These are phyloP conservation scores for Origma solitaria DNA, from an alignment of 2,113 vertebrate species.

Conservation along the genomic window DNA sequence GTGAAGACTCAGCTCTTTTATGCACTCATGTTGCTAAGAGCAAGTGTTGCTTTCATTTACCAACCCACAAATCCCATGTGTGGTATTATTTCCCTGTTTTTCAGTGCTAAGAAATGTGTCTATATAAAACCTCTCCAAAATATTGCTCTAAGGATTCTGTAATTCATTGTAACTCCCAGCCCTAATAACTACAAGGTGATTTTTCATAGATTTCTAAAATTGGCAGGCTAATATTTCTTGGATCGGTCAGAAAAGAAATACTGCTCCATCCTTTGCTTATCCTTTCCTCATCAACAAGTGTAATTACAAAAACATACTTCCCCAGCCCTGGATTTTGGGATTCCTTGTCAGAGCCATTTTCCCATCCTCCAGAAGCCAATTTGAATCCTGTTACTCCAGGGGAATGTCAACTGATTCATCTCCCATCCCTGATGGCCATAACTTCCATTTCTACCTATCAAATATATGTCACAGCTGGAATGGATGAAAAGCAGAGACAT, in stretches of 20 bases:
- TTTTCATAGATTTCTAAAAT: slow-evolving; percentile 39
- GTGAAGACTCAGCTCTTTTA: background rate
- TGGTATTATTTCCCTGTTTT: slow-evolving; percentile 38
- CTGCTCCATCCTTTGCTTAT: slow-evolving; percentile 1
- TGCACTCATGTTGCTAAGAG: background rate
- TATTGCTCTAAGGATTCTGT: slow-evolving; percentile 16
- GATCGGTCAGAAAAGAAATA: background rate
- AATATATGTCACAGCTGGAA: background rate
- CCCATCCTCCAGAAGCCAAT: slow-evolving; percentile 8
- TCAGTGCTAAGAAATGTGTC: slow-evolving; percentile 20
- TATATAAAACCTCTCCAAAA: slow-evolving; percentile 43
- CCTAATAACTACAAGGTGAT: slow-evolving; percentile 33
- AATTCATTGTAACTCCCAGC: slow-evolving; percentile 29
- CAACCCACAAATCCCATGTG: slow-evolving; percentile 34
- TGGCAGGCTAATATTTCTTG: slow-evolving; percentile 34
- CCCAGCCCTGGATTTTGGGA: background rate
- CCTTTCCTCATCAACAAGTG: slow-evolving; percentile 37
- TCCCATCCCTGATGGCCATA: background rate
- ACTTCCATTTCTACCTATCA: slow-evolving; percentile 4
- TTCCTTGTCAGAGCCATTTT: slow-evolving; percentile 20
- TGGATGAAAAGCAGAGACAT: background rate
- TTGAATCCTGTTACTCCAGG: background rate
- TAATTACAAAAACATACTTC: slow-evolving; percentile 39
- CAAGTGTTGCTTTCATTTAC: slow-evolving; percentile 37
- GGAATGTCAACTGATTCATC: slow-evolving; percentile 3